A percentile compares a stretch with the other conserved stretches of the same genome.
These are phyloP conservation scores for Atta colombica DNA, from an alignment of 1,140 invertebrate species.

Conservation along the genomic window DNA sequence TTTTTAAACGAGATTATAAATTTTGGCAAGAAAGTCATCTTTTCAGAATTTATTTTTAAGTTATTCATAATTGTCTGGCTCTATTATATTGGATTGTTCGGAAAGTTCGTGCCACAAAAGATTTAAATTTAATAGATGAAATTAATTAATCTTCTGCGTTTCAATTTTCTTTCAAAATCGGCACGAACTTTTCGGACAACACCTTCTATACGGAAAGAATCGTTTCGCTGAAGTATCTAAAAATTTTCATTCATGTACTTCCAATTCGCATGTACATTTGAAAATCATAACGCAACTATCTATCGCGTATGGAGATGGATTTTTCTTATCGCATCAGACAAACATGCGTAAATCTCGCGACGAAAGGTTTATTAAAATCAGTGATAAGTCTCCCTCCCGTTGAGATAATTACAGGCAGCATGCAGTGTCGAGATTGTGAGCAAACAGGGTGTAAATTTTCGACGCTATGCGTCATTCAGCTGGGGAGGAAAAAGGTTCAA, in stretches of 20 bases:
- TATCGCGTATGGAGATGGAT: background rate
- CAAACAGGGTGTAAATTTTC: slow-evolving; percentile 67
- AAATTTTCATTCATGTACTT: background rate
- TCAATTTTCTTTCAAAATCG: no score
- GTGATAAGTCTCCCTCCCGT: background rate
- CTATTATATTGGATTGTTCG: no score
- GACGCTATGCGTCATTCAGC: slow-evolving; percentile 10
- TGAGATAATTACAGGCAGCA: slow-evolving; percentile 55
- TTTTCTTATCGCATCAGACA: slow-evolving; percentile 55
- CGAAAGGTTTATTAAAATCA: slow-evolving; percentile 69
- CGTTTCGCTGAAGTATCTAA: no score
- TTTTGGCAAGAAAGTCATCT: background rate
- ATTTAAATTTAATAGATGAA: no score
- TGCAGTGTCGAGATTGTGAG: slow-evolving; percentile 46
- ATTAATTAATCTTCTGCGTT: no score
- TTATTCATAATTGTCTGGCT: background rate
- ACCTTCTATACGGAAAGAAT: no score
- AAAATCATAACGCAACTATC: background rate
- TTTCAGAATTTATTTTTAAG: background rate
- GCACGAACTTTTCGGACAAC: no score
- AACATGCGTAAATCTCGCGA: slow-evolving; percentile 59
- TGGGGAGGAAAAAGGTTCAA: slow-evolving; percentile 33
- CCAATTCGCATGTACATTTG: background rate
- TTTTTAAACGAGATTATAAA: background rate
- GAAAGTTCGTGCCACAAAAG: no score